Evolutionary conservation across 2,888 invertebrate species (phyloP).

Genomic region (Morinoia aosen): DNA sequence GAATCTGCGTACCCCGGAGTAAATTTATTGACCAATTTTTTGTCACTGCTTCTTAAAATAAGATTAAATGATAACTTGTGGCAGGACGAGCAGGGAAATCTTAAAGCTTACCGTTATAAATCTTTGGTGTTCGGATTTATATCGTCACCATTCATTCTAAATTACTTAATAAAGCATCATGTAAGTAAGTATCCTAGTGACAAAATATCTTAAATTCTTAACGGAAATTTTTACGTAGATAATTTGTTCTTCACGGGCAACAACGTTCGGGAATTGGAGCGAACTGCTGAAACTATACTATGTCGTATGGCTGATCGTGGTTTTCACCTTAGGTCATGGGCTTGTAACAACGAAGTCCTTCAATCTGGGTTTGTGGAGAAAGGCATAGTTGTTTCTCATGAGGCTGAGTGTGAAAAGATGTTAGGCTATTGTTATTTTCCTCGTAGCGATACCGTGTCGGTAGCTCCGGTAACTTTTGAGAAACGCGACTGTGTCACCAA

Average conservation of each 20-base stretch:
- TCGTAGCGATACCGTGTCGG: neutral
- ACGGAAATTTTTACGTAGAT: constrained; percentile 46
- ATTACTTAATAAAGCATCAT: constrained; percentile 44
- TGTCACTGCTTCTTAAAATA: neutral
- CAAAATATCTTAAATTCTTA: neutral
- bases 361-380: neutral
- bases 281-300: neutral
- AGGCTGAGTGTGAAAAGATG: neutral
- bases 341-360: neutral
- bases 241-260: constrained; percentile 31
- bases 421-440: constrained; percentile 39
- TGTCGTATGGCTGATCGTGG: constrained; percentile 38
- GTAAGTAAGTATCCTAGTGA: neutral
- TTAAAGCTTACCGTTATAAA: constrained; percentile 25
- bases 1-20: constrained; percentile 38
- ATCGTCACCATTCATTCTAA: constrained; percentile 39
- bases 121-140: constrained; percentile 50
- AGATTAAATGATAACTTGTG: constrained; percentile 26
- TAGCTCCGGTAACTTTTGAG: neutral
- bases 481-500: neutral
- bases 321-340: constrained; percentile 25
- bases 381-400: neutral
- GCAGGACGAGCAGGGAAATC: neutral
- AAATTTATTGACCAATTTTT: neutral
- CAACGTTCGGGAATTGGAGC: neutral